A percentile compares a stretch with the other conserved stretches of the same genome.
phyloP scores from a whole-genome alignment of 2,113 vertebrate species.

The Perca schrenkii region DNA sequence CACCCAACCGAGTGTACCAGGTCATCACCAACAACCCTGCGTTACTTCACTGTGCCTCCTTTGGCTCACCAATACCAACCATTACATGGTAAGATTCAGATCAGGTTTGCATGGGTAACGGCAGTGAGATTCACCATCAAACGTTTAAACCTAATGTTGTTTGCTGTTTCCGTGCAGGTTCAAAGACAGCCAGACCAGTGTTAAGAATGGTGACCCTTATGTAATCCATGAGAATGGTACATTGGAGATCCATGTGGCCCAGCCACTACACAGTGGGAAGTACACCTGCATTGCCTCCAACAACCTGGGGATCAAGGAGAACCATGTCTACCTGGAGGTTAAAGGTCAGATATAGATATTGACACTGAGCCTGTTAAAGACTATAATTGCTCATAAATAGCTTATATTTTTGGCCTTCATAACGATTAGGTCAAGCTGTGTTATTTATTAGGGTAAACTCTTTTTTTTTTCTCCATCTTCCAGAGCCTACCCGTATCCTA shows the following conservation, averaged over 20 bases:
- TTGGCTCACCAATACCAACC: conserved; percentile 93
- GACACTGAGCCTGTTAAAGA: not conserved
- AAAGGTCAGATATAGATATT: conserved; percentile 88
- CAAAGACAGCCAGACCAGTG: conserved; percentile 89
- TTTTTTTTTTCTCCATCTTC: not conserved
- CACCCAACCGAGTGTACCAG: conserved; percentile 88
- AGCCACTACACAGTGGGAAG: conserved; percentile 88
- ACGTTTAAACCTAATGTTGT: not conserved
- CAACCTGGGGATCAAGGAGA: conserved; percentile 91
- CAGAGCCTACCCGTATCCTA: conserved; percentile 95
- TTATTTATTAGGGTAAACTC: not conserved
- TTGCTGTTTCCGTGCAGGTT: conserved; percentile 84
- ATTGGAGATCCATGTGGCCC: conserved; percentile 92
- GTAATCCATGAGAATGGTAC: conserved; percentile 93
- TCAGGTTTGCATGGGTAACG: not conserved
- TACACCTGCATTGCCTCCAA: conserved; percentile 96
- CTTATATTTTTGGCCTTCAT: not conserved
- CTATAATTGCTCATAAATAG: not conserved
- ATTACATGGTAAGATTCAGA: conserved; percentile 90
- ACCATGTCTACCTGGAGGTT: conserved; percentile 91
- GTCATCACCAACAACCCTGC: conserved; percentile 91
- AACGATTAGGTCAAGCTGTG: not conserved
- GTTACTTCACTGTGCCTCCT: conserved; percentile 91
- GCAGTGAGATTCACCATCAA: not conserved
- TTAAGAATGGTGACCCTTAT: conserved; percentile 87